Base-by-base conservation (phyloP, 2,888 invertebrate genomes). In the Tenthredo amoena region DNA sequence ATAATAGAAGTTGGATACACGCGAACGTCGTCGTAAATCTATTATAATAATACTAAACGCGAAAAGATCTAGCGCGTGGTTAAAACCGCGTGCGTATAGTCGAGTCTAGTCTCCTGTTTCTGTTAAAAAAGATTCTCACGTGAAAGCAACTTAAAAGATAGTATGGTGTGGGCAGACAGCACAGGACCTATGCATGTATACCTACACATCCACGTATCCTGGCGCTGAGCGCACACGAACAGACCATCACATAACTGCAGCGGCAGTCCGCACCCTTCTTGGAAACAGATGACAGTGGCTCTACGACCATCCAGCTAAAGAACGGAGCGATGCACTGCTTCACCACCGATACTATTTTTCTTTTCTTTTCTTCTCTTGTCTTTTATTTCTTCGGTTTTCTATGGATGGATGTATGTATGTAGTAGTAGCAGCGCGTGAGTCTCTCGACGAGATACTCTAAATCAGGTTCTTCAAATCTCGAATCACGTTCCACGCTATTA, bases 181-280 rank as follows among this genome's bases (percentile, higher is more conserved):
- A 50, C 31, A 43, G 21, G 18, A 40, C 37, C 31, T 77, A 50
- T 50, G 34, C 43, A 88, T 87, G 87, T 87, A 86, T 88, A 88
- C 87, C 86, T 88, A 89, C 89, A 88, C 89, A 90, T 90, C 89
- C 90, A 89, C 88, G 90, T 89, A 87, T 87, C 76, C 83, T 76
- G 84, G 86, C 87, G 85, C 87, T 86, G 88, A 89, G 87, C 88
- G 86, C 87, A 72, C 85, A 85, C 81, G 34, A 82, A 85, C 21
- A 79, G 26, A 34, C 85, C 71, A 85, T 85, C 81, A 72, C 85
- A 81, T 71, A 81, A 85, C 85, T 85, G 55, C 68, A 21, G 31
- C 34, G 37, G 68, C 34, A n/a, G 21, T 77, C 65, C 83, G 68
- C 83, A 83, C 83, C 83, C 83, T 83, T 68, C 68, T 83, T 68